Conservation (phyloP, 2,888 invertebrate genomes). For the Coremacera marginata region DNA sequence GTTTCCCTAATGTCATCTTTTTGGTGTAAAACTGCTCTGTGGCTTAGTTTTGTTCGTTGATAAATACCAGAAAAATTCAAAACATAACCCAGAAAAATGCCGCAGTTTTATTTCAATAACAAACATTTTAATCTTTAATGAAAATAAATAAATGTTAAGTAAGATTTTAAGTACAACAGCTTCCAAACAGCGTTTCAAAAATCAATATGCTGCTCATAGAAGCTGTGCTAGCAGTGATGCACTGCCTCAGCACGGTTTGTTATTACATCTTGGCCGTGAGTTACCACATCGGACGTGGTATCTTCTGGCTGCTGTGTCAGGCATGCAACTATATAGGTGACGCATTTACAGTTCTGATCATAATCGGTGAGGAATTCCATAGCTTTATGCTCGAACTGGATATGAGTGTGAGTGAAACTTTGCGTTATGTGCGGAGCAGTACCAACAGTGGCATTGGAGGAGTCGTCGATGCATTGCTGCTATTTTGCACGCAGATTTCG, state of each 20-base stretch:
- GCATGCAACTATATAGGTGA: constrained; percentile 40
- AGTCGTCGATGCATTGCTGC: constrained; percentile 40
- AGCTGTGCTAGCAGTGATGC: constrained; percentile 38
- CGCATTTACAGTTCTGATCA: constrained; percentile 41
- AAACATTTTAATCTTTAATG: not conserved
- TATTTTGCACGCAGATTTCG: constrained; percentile 45
- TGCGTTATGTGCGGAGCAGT: constrained; percentile 45
- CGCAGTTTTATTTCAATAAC: not conserved
- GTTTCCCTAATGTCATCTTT: not conserved
- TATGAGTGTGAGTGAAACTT: constrained; percentile 40
- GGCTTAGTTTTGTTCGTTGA: not conserved
- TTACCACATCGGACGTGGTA: constrained; percentile 49
- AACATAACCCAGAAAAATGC: constrained; percentile 11
- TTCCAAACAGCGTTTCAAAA: not conserved
- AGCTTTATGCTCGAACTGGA: constrained; percentile 48
- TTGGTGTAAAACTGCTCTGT: not conserved
- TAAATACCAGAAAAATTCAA: not conserved
- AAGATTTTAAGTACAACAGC: no score
- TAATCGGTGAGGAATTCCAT: constrained; percentile 52
- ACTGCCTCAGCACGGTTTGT: constrained; percentile 31
- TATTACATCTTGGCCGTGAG: constrained; percentile 44
- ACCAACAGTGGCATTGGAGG: constrained; percentile 47
- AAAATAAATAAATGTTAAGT: not conserved
- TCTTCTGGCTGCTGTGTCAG: constrained; percentile 44
- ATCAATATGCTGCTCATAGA: not conserved